phyloP scores from a whole-genome alignment of 2,888 invertebrate species.

The Hirtodrosophila alboralis region DNA sequence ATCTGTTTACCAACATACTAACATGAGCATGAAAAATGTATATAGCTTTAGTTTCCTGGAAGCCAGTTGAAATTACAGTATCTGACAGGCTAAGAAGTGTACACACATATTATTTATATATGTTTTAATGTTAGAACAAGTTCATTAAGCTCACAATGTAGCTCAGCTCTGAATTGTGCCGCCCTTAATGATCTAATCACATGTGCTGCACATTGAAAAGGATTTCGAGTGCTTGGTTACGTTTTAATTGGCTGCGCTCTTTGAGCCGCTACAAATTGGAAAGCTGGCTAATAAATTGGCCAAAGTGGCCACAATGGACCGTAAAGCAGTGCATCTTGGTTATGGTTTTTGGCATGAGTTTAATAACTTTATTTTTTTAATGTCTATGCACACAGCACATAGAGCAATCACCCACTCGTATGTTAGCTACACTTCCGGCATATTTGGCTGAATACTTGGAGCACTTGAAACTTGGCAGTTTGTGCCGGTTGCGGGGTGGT shows the following conservation, averaged over 20 bases:
- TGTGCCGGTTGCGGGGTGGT: not conserved
- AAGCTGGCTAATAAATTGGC: constrained; percentile 52
- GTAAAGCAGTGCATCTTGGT: constrained; percentile 13
- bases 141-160: constrained; percentile 14
- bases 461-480: constrained; percentile 3
- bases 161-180: constrained; percentile 31
- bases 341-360: constrained; percentile 19
- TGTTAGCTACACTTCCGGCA: constrained; percentile 60
- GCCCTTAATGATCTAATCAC: constrained; percentile 77
- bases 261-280: constrained; percentile 56
- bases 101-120: too few species aligned
- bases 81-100: too few species aligned
- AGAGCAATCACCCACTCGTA: constrained; percentile 50
- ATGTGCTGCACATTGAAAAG: constrained; percentile 53
- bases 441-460: constrained; percentile 21
- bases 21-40: too few species aligned
- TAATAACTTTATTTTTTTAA: constrained; percentile 62
- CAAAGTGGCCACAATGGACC: constrained; percentile 13
- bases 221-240: constrained; percentile 61
- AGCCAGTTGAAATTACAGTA: too few species aligned
- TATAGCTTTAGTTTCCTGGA: too few species aligned
- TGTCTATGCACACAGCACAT: constrained; percentile 12
- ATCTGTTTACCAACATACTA: too few species aligned
- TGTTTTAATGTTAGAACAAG: not conserved
- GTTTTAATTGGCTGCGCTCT: constrained; percentile 72